These are phyloP conservation scores for Ophonus ardosiacus DNA, from an alignment of 2,888 invertebrate species.

Conservation along the genomic window DNA sequence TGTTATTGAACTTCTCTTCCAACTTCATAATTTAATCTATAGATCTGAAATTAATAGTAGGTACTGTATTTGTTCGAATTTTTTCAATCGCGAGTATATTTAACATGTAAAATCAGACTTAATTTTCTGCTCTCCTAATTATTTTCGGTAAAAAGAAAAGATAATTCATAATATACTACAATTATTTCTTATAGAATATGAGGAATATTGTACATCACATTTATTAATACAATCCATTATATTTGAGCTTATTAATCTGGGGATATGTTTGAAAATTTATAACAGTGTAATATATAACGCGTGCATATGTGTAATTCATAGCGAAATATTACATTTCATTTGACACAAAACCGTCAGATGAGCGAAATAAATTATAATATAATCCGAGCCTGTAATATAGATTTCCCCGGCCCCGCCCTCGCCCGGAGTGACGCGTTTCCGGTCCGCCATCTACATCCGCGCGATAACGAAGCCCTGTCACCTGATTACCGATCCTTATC, in stretches of 20 bases:
- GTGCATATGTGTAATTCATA: not conserved
- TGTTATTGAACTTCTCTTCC: no score
- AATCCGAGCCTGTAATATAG: conserved; percentile 19
- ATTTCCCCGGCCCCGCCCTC: not conserved
- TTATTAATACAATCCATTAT: not conserved
- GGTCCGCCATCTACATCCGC: conserved; percentile 59
- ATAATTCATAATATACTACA: no score
- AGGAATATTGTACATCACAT: not conserved
- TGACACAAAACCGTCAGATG: not conserved
- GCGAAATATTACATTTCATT: not conserved
- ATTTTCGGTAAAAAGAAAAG: no score
- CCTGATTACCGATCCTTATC: conserved; percentile 63
- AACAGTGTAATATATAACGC: not conserved
- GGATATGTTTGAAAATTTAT: not conserved
- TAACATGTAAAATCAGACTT: no score
- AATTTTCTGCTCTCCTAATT: no score
- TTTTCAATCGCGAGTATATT: no score
- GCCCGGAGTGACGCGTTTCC: conserved; percentile 42
- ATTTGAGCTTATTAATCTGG: not conserved
- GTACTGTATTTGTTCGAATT: no score
- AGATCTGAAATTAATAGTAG: no score
- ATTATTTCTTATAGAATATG: no score
- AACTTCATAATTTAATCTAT: no score
- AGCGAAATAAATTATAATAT: conserved; percentile 13
- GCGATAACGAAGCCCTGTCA: conserved; percentile 63